phyloP scores from a whole-genome alignment of 2,113 vertebrate species.

The Zootoca vivipara region DNA sequence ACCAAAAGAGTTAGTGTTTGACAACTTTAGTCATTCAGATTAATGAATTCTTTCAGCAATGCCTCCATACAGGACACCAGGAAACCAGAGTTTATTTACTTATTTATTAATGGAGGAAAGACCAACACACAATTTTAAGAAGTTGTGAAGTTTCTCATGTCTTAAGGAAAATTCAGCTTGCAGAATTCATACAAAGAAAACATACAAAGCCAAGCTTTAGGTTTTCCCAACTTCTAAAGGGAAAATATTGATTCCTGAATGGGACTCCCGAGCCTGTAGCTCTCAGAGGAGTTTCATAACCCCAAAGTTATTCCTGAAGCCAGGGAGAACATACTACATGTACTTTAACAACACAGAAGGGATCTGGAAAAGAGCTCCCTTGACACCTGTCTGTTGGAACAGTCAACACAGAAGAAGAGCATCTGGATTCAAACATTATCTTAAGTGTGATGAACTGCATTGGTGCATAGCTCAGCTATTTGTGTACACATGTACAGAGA shows the following conservation, averaged over 20 bases:
- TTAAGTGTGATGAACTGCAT: no score
- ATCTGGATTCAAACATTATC: neutral
- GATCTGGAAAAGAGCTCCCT: neutral
- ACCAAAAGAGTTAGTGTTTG: neutral
- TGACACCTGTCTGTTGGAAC: neutral
- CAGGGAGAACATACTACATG: neutral
- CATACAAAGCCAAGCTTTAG: neutral
- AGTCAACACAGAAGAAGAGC: neutral
- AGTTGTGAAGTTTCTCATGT: neutral
- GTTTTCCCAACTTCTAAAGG: neutral
- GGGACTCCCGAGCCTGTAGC: neutral
- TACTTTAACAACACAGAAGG: neutral
- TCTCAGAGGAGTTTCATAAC: neutral
- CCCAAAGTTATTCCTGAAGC: neutral
- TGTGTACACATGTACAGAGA: no score
- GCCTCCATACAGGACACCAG: neutral
- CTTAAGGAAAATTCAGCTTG: neutral
- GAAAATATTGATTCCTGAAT: neutral
- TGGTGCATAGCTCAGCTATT: no score
- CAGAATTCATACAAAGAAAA: neutral
- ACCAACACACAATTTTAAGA: neutral
- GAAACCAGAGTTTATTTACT: neutral
- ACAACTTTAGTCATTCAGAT: neutral
- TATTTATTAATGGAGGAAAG: neutral
- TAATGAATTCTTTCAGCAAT: neutral